Conservation (phyloP, 2,888 invertebrate genomes). For the Minunthozetes semirufus region DNA sequence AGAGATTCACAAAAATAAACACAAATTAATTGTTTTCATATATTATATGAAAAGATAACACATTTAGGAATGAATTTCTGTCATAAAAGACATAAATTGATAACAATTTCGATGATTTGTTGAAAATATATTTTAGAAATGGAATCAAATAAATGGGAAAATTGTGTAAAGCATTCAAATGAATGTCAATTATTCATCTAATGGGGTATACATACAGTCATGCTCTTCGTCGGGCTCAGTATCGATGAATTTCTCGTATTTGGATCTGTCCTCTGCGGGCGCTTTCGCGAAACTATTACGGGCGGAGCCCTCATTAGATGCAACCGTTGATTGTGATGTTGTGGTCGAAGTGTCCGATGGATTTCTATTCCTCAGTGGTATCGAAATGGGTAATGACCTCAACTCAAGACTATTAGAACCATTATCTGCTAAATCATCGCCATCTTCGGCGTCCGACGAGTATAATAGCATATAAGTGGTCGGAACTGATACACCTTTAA, state of each 20-base stretch:
- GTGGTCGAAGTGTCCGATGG: conserved; percentile 20
- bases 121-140: neutral
- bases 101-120: no score
- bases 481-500: conserved; percentile 37
- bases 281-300: conserved; percentile 43
- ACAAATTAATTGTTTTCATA: neutral
- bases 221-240: conserved; percentile 46
- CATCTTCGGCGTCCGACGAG: conserved; percentile 39
- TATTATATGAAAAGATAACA: neutral
- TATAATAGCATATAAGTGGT: conserved; percentile 42
- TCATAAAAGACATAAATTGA: no score
- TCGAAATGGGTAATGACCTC: conserved; percentile 3
- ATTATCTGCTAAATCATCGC: conserved; percentile 12
- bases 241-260: conserved; percentile 64
- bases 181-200: no score
- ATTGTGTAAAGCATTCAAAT: neutral
- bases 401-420: neutral
- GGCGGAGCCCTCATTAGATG: conserved; percentile 16
- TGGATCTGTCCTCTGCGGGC: conserved; percentile 64
- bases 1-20: no score
- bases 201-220: neutral
- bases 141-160: neutral
- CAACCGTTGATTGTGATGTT: conserved; percentile 12
- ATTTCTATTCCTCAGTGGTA: conserved; percentile 14
- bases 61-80: neutral